These are phyloP conservation scores for Toxotes jaculatrix DNA, from an alignment of 2,113 vertebrate species.

Conservation along the genomic window DNA sequence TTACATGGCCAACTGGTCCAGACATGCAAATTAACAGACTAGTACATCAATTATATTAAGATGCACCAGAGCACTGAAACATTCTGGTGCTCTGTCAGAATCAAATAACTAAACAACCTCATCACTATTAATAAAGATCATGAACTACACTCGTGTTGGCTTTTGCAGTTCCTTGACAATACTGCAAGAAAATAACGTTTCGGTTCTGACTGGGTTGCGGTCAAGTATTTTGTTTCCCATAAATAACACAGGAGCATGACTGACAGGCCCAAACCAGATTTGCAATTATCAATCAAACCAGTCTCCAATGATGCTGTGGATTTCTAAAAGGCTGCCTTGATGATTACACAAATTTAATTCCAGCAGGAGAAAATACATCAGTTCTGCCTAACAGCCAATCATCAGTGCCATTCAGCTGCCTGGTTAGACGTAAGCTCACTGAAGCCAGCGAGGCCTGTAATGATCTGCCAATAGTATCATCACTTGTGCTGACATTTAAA, in stretches of 20 bases:
- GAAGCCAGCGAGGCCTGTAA: conserved; percentile 65
- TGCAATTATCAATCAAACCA: conserved; percentile 50
- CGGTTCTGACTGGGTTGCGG: background rate
- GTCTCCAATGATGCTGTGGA: conserved; percentile 26
- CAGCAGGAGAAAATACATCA: conserved; percentile 53
- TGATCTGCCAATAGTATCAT: conserved; percentile 68
- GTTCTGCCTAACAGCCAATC: conserved; percentile 44
- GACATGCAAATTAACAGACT: conserved; percentile 63
- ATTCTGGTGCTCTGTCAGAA: conserved; percentile 16
- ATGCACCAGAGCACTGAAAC: conserved; percentile 37
- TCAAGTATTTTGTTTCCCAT: conserved; percentile 4
- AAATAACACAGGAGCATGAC: conserved; percentile 4
- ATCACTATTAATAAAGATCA: conserved; percentile 10
- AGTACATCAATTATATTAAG: conserved; percentile 34
- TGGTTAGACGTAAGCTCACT: conserved; percentile 56
- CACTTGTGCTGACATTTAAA: conserved; percentile 76
- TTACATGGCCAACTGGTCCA: conserved; percentile 39
- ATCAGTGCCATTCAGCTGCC: conserved; percentile 41
- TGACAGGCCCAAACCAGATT: conserved; percentile 29
- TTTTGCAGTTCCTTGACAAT: background rate
- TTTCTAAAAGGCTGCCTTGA: conserved; percentile 42
- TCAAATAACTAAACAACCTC: conserved; percentile 44
- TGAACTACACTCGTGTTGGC: background rate
- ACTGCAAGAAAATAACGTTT: background rate
- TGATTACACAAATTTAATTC: conserved; percentile 68